A percentile compares a stretch with the other conserved stretches of the same genome.
phyloP scores from a whole-genome alignment of 2,797 vertebrate genomes.

The Gallinago stenura region DNA sequence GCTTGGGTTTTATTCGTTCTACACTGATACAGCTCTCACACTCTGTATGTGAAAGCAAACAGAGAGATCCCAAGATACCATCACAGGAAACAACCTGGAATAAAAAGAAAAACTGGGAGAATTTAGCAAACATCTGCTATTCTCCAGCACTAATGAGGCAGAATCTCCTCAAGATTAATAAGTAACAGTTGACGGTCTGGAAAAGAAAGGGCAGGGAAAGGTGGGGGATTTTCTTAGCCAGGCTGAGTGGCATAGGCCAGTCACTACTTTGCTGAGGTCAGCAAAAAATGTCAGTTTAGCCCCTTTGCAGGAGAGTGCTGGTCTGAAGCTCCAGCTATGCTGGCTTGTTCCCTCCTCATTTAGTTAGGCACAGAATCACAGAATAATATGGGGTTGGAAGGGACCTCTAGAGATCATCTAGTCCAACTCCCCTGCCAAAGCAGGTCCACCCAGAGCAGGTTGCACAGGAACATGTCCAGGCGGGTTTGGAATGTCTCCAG shows the following conservation, averaged over 20 bases:
- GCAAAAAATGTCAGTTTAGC: background rate
- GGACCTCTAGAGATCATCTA: too few relatives aligned
- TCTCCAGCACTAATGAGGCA: slow-evolving; percentile 13
- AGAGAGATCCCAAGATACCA: background rate
- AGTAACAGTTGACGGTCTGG: background rate
- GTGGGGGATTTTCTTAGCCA: background rate
- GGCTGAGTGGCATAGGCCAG: background rate
- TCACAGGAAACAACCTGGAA: slow-evolving; percentile 29
- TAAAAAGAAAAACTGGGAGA: background rate
- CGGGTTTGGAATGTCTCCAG: too few relatives aligned
- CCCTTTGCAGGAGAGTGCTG: background rate
- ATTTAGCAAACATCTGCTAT: background rate
- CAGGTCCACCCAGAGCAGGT: too few relatives aligned
- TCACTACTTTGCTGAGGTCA: background rate
- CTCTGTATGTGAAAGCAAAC: slow-evolving; percentile 23
- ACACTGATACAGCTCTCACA: slow-evolving; percentile 1
- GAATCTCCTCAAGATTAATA: background rate
- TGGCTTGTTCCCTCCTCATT: fast-evolving
- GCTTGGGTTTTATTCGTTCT: slow-evolving; percentile 20
- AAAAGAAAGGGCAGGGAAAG: background rate
- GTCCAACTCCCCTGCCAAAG: too few relatives aligned
- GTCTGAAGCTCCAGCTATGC: background rate
- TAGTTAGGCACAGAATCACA: background rate
- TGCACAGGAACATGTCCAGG: too few relatives aligned
- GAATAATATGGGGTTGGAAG: too few relatives aligned